These are phyloP conservation scores for Leptopterna dolabrata DNA, from an alignment of 2,888 invertebrate species.

Conservation along the genomic window DNA sequence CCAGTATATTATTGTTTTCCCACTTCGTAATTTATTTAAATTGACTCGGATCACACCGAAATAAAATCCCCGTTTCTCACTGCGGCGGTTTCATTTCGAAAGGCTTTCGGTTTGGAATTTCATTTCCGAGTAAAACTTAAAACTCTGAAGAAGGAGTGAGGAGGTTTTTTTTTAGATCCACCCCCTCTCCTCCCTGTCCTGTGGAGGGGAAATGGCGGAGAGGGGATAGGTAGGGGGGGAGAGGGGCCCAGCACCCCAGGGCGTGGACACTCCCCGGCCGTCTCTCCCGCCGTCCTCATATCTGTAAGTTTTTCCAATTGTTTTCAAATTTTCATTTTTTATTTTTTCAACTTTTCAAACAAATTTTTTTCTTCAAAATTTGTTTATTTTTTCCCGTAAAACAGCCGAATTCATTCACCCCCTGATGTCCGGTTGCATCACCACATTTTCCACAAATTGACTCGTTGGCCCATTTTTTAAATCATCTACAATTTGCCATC, in stretches of 20 bases:
- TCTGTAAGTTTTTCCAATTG: constrained; percentile 24
- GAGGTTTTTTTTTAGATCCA: background rate
- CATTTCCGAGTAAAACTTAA: no score
- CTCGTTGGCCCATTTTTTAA: no score
- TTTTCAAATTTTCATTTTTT: background rate
- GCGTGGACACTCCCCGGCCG: constrained; percentile 51
- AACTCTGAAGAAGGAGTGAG: background rate
- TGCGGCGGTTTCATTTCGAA: no score
- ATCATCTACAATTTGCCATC: no score
- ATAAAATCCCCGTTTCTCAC: background rate
- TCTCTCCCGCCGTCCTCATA: constrained; percentile 39
- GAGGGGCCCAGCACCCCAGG: constrained; percentile 13
- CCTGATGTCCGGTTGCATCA: no score
- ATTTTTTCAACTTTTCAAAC: background rate
- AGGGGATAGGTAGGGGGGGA: background rate
- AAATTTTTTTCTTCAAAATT: background rate
- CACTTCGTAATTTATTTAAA: background rate
- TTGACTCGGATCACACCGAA: background rate
- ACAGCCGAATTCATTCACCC: no score
- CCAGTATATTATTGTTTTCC: no score
- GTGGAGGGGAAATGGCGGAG: background rate
- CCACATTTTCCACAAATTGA: no score
- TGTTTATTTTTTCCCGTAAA: background rate
- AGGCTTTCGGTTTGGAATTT: no score
- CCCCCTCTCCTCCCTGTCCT: background rate